Conservation (phyloP, 2,888 invertebrate genomes). For the Drosophila eohydei region DNA sequence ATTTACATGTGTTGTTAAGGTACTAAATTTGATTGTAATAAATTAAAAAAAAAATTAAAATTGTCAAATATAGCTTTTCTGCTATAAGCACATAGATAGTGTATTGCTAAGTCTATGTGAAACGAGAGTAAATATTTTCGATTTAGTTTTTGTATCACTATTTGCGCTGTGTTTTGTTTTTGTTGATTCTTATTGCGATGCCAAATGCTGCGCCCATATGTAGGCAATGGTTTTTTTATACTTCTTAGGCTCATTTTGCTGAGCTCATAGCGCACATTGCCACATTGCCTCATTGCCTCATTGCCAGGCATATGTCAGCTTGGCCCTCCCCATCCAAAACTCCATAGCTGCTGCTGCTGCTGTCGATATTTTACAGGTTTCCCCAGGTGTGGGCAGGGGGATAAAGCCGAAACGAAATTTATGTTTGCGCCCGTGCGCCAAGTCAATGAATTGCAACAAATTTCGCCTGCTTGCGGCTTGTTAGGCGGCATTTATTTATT, state of each 20-base stretch:
- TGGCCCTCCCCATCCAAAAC: not conserved
- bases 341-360: slow-evolving; percentile 36
- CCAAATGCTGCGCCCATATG: slow-evolving; percentile 51
- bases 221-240: slow-evolving; percentile 43
- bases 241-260: slow-evolving; percentile 22
- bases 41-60: no score
- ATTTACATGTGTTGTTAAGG: no score
- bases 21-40: no score
- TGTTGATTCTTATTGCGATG: slow-evolving; percentile 38
- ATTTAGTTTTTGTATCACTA: slow-evolving; percentile 6
- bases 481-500: slow-evolving; percentile 79
- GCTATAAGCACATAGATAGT: not conserved
- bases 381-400: not conserved
- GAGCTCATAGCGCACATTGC: slow-evolving; percentile 34
- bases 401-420: slow-evolving; percentile 59
- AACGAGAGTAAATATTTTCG: slow-evolving; percentile 4
- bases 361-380: slow-evolving; percentile 75
- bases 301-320: slow-evolving; percentile 15
- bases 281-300: slow-evolving; percentile 23
- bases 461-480: slow-evolving; percentile 76
- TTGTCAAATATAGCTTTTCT: no score
- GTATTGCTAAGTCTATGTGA: not conserved
- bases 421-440: slow-evolving; percentile 77
- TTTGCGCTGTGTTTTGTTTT: slow-evolving; percentile 5
- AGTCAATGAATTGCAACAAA: slow-evolving; percentile 84